A percentile compares a stretch with the other conserved stretches of the same genome.
Evolutionary conservation across 1,140 invertebrate genomes (phyloP).

Genomic region (Bombus turneri): DNA sequence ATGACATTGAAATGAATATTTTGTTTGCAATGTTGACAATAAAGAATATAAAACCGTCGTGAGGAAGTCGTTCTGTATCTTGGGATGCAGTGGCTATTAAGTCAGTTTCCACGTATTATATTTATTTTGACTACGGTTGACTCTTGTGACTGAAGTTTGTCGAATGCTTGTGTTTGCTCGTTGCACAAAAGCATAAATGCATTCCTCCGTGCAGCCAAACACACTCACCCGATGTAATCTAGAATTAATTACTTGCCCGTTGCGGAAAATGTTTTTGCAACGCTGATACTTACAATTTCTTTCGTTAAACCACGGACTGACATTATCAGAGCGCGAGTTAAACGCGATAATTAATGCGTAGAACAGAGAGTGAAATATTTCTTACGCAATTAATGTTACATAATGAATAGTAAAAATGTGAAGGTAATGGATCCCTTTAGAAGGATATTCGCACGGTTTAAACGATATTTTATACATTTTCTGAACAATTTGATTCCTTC

Average conservation of each 20-base stretch:
- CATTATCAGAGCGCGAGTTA: not conserved
- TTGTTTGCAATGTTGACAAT: no score
- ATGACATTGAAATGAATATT: no score
- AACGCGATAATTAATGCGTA: not conserved
- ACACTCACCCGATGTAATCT: not conserved
- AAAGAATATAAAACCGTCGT: not conserved
- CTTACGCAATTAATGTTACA: not conserved
- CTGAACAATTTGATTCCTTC: not conserved
- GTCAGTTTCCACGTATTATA: not conserved
- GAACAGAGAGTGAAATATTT: no score
- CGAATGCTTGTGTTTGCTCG: not conserved
- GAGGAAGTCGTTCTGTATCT: not conserved
- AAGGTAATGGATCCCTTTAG: not conserved
- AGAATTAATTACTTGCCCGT: slow-evolving; percentile 4
- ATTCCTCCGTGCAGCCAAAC: not conserved
- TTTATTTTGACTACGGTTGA: slow-evolving; percentile 6
- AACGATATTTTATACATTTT: not conserved
- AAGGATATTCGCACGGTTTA: not conserved
- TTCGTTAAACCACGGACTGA: not conserved
- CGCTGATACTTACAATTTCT: slow-evolving; percentile 9
- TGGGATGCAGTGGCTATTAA: not conserved
- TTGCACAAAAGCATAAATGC: slow-evolving; percentile 22
- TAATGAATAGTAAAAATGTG: no score
- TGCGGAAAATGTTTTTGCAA: not conserved
- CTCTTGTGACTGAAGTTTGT: not conserved